Base-by-base conservation (phyloP, 1,140 invertebrate genomes). In the Drosophila cardini region DNA sequence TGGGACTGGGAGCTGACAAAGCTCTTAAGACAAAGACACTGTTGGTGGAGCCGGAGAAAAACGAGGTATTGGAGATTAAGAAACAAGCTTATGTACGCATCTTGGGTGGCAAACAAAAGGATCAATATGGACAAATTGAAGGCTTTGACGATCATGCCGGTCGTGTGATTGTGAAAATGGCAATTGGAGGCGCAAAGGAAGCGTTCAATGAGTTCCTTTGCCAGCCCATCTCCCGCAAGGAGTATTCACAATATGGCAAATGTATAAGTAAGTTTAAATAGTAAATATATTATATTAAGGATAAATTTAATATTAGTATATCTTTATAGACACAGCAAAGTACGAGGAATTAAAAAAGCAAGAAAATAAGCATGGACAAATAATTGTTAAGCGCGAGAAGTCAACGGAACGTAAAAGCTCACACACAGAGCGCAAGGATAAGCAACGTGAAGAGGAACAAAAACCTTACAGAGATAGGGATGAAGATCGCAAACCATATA, bases 1-100 rank as follows among this genome's bases (percentile, higher is more conserved):
- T 99, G 91, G 98, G 98, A 0, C 92, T 99, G 34, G 98, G 98
- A 3, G 98, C 97, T 18, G 96, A 97, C 74, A 95, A 95, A 93
- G 91, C 94, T 16, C 82, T 95, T 4, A 92, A 93, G 46, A 26
- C 82, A 74, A 92, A 82, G 92, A 90, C 82, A 48, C 76, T 91
- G 56, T 62, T 92, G 34, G 79, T 92, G 7, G 78, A 78, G 73
- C 93, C 80, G 85, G 94, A 90, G 74, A 94, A 89, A 63, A 93
- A 94, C 71, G 94, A 95, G 82, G 93, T 95, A 45, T 80, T 96
- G 4, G 93, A 94, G 83, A 93, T 96, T 60, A 92, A 94, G 4
- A 95, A 95, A 83, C 95, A 95, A 52, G 93, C 94, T n/a, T 96
- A 90, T 92, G 95, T 96, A 1, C 95, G 95, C 92, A 94, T 97